A percentile compares a stretch with the other conserved stretches of the same genome.
These are phyloP conservation scores for Saccopteryx bilineata DNA, from an alignment of 2,113 vertebrate genomes.

Conservation along the genomic window DNA sequence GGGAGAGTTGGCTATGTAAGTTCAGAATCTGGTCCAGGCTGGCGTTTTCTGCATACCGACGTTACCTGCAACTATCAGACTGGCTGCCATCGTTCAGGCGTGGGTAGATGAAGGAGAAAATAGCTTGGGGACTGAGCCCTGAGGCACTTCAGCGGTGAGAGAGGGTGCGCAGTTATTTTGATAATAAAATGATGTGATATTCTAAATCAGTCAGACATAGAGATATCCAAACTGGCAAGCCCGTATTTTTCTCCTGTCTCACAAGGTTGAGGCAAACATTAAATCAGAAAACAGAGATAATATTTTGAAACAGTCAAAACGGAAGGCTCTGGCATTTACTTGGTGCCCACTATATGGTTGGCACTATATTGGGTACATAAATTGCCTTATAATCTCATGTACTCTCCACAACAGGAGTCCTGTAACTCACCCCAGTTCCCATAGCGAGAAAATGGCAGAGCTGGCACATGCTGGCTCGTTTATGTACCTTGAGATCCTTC, in stretches of 20 bases:
- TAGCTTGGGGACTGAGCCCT: not conserved
- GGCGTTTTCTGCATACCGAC: not conserved
- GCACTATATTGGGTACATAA: not conserved
- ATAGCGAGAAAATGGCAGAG: not conserved
- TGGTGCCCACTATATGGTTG: not conserved
- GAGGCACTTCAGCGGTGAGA: not conserved
- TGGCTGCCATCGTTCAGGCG: not conserved
- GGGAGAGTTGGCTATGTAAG: not conserved
- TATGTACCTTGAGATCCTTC: not conserved
- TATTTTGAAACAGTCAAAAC: not conserved
- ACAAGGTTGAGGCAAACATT: not conserved
- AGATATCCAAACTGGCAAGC: not conserved
- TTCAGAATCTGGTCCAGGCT: not conserved
- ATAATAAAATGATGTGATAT: not conserved
- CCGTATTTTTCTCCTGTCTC: not conserved
- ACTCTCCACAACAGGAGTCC: not conserved
- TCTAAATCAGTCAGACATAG: not conserved
- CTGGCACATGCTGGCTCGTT: rapidly evolving
- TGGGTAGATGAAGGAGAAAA: not conserved
- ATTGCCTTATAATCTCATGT: not conserved
- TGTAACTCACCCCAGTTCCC: not conserved
- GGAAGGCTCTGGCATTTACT: not conserved
- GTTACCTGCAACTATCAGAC: not conserved
- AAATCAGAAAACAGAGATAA: not conserved
- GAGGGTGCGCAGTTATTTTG: not conserved